Conservation (phyloP, 2,797 vertebrate species). For the Chlorospingus flavigularis region DNA sequence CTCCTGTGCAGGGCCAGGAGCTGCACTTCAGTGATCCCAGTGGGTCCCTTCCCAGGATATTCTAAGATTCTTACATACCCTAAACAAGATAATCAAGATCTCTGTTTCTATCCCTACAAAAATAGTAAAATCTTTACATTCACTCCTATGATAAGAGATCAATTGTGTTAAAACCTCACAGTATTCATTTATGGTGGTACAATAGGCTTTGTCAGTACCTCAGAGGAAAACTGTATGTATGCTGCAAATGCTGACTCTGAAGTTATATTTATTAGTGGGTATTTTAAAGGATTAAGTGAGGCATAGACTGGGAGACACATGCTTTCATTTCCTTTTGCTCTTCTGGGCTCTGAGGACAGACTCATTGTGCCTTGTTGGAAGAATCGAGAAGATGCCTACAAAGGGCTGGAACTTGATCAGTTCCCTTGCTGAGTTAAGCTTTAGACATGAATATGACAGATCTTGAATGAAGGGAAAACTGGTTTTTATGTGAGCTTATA, state of each 20-base stretch:
- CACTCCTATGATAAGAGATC: neutral
- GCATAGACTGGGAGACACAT: neutral
- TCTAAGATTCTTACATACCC: neutral
- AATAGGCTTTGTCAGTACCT: neutral
- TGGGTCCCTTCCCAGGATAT: neutral
- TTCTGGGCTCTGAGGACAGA: neutral
- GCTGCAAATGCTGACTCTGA: neutral
- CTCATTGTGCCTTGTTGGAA: neutral
- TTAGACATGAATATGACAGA: neutral
- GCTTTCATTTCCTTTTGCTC: neutral
- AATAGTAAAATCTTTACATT: neutral
- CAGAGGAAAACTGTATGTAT: neutral
- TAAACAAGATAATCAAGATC: neutral
- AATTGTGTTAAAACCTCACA: neutral
- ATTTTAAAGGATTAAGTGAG: neutral
- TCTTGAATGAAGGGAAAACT: neutral
- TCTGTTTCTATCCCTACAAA: neutral
- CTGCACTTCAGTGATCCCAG: too few species aligned
- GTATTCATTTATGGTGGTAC: neutral
- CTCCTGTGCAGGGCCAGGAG: neutral
- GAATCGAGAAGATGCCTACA: neutral
- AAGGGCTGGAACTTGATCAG: neutral
- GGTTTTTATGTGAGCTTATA: accelerated
- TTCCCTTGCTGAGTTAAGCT: neutral
- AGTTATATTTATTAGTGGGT: neutral